Evolutionary conservation across 2,888 invertebrate species (phyloP).

Genomic region (Bembecia ichneumoniformis): DNA sequence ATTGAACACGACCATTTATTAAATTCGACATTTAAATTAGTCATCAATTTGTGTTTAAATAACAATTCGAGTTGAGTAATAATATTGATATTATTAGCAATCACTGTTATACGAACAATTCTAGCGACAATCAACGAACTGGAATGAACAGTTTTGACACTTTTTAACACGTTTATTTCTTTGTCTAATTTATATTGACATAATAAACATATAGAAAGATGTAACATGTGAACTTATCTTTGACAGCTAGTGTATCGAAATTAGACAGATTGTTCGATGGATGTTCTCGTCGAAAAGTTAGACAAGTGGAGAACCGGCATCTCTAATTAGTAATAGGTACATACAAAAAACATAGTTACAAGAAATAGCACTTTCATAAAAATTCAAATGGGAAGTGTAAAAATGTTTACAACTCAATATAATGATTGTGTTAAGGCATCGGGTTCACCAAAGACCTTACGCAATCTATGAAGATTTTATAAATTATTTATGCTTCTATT

Average conservation of each 20-base stretch:
- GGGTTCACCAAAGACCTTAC: no score
- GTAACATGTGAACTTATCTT: conserved; percentile 11
- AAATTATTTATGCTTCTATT: no score
- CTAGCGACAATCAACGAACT: conserved; percentile 36
- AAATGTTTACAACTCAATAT: no score
- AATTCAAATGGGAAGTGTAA: no score
- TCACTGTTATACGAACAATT: conserved; percentile 36
- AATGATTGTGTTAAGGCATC: no score
- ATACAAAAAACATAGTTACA: not conserved
- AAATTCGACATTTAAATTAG: conserved; percentile 15
- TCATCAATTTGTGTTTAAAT: conserved; percentile 19
- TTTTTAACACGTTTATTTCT: conserved; percentile 29
- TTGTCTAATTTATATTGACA: conserved; percentile 34
- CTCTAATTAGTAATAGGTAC: not conserved
- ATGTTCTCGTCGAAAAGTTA: conserved; percentile 7
- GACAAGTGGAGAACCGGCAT: conserved; percentile 9
- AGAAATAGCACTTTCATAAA: no score
- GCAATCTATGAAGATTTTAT: no score
- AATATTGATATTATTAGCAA: conserved; percentile 61
- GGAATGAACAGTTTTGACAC: conserved; percentile 47
- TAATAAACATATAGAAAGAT: conserved; percentile 24
- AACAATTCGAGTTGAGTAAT: conserved; percentile 26
- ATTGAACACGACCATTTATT: no score
- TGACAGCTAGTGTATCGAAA: conserved; percentile 3
- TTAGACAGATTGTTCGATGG: conserved; percentile 3